These are phyloP conservation scores for Hemibagrus guttatus DNA, from an alignment of 2,797 vertebrate species.

Conservation along the genomic window DNA sequence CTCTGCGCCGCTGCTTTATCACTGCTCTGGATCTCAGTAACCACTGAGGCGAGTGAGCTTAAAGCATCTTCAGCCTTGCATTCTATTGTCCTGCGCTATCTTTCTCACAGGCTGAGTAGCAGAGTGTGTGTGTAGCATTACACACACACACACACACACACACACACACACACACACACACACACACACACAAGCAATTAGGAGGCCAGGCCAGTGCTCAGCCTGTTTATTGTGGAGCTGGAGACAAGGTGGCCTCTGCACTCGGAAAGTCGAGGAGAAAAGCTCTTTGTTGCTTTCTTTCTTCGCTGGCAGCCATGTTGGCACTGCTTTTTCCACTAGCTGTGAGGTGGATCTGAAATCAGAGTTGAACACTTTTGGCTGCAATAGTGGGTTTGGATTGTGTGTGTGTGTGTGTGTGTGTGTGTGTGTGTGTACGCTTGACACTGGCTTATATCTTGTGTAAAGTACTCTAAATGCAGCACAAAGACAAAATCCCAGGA, in stretches of 20 bases:
- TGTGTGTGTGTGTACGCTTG: neutral
- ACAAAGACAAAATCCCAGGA: neutral
- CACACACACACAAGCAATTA: slow-evolving; percentile 62
- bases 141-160: neutral
- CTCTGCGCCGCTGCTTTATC: no score
- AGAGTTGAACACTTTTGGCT: slow-evolving; percentile 11
- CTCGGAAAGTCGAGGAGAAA: slow-evolving; percentile 29
- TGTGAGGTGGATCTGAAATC: slow-evolving; percentile 38
- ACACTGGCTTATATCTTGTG: neutral
- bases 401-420: neutral
- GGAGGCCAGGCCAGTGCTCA: slow-evolving; percentile 31
- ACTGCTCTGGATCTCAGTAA: neutral
- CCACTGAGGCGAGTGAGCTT: neutral
- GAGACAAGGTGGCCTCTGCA: slow-evolving; percentile 42
- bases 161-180: slow-evolving; percentile 16
- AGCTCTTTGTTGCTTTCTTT: slow-evolving; percentile 48
- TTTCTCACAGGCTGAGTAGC: neutral
- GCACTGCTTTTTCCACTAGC: slow-evolving; percentile 39
- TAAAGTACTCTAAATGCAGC: neutral
- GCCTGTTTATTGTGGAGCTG: slow-evolving; percentile 53
- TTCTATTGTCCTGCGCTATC: neutral
- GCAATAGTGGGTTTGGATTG: neutral
- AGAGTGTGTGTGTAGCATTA: neutral
- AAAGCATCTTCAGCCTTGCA: neutral
- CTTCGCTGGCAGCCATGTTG: slow-evolving; percentile 40